phyloP scores from a whole-genome alignment of 2,113 vertebrate genomes.

The Climacteris rufus region DNA sequence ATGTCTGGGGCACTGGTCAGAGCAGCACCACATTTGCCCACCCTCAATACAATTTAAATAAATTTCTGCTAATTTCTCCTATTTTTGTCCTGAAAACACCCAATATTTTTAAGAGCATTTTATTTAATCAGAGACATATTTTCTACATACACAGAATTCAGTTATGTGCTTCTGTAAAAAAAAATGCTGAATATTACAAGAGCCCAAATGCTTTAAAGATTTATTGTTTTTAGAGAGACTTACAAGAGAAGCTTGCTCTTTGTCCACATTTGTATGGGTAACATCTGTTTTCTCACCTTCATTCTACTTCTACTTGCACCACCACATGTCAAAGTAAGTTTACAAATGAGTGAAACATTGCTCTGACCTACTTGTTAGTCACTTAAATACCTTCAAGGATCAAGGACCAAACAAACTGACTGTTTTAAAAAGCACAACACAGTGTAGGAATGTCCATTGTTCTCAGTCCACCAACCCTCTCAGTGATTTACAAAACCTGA shows the following conservation, averaged over 20 bases:
- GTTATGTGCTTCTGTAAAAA: neutral
- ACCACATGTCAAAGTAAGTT: neutral
- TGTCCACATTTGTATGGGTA: neutral
- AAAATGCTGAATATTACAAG: neutral
- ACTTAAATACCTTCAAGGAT: neutral
- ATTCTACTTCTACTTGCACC: neutral
- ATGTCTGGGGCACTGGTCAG: neutral
- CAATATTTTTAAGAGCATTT: neutral
- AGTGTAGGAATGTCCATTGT: neutral
- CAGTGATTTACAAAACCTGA: neutral
- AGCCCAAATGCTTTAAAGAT: neutral
- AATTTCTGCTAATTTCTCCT: neutral
- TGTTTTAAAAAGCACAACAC: neutral
- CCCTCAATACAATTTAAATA: neutral
- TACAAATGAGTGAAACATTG: neutral
- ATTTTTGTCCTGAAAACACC: neutral
- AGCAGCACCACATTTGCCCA: neutral
- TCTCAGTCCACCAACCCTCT: neutral
- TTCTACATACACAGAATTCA: neutral
- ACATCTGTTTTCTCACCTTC: neutral
- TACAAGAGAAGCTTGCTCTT: neutral
- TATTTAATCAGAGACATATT: neutral
- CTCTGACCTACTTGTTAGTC: neutral
- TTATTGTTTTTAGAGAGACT: neutral
- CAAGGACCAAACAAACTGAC: neutral